Conservation (phyloP, 2,888 invertebrate species). For the Lysandra bellargus region DNA sequence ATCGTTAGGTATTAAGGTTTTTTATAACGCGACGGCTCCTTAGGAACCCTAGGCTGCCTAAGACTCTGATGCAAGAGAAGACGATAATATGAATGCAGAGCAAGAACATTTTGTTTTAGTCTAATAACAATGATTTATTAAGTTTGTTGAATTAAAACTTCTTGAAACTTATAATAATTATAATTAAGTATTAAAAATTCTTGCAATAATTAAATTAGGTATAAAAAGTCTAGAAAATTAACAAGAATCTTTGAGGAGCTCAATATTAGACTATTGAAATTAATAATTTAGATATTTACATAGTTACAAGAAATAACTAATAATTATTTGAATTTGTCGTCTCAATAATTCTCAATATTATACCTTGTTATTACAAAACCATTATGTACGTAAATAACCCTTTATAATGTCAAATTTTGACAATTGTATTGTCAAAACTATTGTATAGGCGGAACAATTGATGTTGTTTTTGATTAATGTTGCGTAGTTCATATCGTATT, state of each 20-base stretch:
- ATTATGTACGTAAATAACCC: background rate
- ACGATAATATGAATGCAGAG: background rate
- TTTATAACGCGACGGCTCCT: too few relatives aligned
- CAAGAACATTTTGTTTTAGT: background rate
- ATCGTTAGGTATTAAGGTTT: too few relatives aligned
- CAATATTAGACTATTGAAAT: too few relatives aligned
- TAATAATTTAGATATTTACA: too few relatives aligned
- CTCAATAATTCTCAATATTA: background rate
- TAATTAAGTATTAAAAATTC: background rate
- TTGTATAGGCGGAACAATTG: constrained; percentile 9
- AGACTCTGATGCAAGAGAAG: too few relatives aligned
- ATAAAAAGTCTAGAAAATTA: background rate
- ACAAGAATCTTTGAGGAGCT: background rate
- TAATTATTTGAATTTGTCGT: background rate
- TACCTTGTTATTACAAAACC: background rate
- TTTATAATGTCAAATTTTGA: constrained; percentile 16
- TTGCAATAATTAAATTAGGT: background rate
- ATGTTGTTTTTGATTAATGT: constrained; percentile 23
- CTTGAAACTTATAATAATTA: background rate
- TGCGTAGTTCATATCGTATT: background rate
- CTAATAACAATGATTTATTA: background rate
- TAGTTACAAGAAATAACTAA: background rate
- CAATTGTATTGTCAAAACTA: constrained; percentile 4
- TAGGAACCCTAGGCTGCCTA: too few relatives aligned
- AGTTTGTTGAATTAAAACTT: background rate